Evolutionary conservation across 1,140 invertebrate genomes (phyloP).

Genomic region (Proales similis): DNA sequence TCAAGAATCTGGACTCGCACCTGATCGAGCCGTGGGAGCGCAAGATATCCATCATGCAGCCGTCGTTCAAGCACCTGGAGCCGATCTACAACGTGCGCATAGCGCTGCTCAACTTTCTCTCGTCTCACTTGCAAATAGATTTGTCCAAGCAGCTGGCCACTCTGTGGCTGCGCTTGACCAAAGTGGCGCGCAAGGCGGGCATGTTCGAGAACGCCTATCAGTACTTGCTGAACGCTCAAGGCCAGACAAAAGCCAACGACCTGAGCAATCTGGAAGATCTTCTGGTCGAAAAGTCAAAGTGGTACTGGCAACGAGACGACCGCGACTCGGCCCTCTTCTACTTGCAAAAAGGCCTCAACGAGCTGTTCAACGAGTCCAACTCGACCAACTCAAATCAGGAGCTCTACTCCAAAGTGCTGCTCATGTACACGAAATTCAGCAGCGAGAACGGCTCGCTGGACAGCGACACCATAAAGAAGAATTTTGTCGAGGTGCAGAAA

Average conservation of each 20-base stretch:
- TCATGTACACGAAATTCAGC: slow-evolving; percentile 36
- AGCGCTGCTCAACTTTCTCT: slow-evolving; percentile 21
- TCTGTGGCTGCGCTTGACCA: slow-evolving; percentile 23
- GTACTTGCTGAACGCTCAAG: slow-evolving; percentile 33
- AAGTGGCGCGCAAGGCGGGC: slow-evolving; percentile 31
- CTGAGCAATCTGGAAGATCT: slow-evolving; percentile 30
- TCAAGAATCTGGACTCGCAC: slow-evolving; percentile 26
- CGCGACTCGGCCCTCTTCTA: slow-evolving; percentile 35
- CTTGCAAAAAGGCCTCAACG: slow-evolving; percentile 32
- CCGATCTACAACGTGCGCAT: slow-evolving; percentile 32
- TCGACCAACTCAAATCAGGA: slow-evolving; percentile 24
- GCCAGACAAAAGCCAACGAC: slow-evolving; percentile 22
- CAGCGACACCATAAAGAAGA: slow-evolving; percentile 27
- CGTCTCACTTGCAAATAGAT: slow-evolving; percentile 14
- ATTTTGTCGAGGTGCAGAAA: slow-evolving; percentile 35
- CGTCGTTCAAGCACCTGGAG: slow-evolving; percentile 26
- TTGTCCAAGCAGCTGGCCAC: slow-evolving; percentile 33
- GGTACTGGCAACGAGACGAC: slow-evolving; percentile 34
- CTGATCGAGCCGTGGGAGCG: slow-evolving; percentile 36
- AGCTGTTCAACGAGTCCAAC: slow-evolving; percentile 7
- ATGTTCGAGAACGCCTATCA: slow-evolving; percentile 38
- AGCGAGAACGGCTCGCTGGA: slow-evolving; percentile 28
- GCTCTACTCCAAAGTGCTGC: slow-evolving; percentile 26
- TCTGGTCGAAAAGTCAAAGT: slow-evolving; percentile 36
- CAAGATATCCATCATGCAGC: slow-evolving; percentile 19